Percentiles rank a stretch among this genome's conserved stretches.
phyloP scores from a whole-genome alignment of 2,113 vertebrate genomes.

The Gasterosteus nipponicus region DNA sequence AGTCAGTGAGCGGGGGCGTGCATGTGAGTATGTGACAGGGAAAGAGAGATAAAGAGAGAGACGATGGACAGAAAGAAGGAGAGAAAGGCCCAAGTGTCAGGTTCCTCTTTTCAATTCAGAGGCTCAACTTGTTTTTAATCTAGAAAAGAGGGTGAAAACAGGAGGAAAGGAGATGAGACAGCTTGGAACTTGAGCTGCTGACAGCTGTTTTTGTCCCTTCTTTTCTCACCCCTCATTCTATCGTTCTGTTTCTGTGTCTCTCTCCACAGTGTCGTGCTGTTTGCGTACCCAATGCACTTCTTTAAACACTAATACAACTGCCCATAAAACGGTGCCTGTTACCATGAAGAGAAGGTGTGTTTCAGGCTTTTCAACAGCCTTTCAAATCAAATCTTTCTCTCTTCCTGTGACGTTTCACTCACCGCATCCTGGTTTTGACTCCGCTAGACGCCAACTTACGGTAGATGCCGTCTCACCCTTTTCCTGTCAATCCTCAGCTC shows the following conservation, averaged over 20 bases:
- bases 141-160: slow-evolving; percentile 67
- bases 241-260: slow-evolving; percentile 8
- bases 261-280: slow-evolving; percentile 12
- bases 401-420: slow-evolving; percentile 63
- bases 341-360: neutral
- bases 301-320: neutral
- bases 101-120: slow-evolving; percentile 71
- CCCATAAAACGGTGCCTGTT: neutral
- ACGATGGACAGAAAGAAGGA: slow-evolving; percentile 53
- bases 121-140: slow-evolving; percentile 75
- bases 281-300: neutral
- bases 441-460: slow-evolving; percentile 41
- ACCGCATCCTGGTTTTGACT: slow-evolving; percentile 76
- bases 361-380: slow-evolving; percentile 9
- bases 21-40: slow-evolving; percentile 40
- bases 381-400: slow-evolving; percentile 56
- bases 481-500: slow-evolving; percentile 60
- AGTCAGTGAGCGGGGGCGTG: slow-evolving; percentile 42
- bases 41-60: slow-evolving; percentile 18
- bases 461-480: slow-evolving; percentile 49
- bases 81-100: slow-evolving; percentile 68
- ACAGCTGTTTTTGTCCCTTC: slow-evolving; percentile 61
- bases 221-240: slow-evolving; percentile 36
- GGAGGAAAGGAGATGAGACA: slow-evolving; percentile 61
- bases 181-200: slow-evolving; percentile 67